A percentile compares a stretch with the other conserved stretches of the same genome.
Conservation (phyloP, 2,113 vertebrate genomes). For the Thryonomys swinderianus region DNA sequence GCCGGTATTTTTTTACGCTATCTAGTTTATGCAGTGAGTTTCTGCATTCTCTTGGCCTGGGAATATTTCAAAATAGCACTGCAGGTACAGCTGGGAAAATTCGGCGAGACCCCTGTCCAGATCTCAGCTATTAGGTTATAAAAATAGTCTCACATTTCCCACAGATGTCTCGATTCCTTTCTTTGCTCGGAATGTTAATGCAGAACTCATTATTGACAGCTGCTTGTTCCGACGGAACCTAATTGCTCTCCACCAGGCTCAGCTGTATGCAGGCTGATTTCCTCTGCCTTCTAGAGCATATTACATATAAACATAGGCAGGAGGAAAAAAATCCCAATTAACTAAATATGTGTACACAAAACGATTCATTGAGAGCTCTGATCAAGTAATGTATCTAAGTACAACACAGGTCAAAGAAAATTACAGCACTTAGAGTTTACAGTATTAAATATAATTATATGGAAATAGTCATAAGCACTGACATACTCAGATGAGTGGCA, state of each 20-base stretch:
- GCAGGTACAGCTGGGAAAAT: constrained; percentile 88
- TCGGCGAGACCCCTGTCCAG: constrained; percentile 84
- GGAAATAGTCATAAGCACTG: constrained; percentile 81
- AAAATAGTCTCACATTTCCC: constrained; percentile 90
- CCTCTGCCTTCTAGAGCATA: constrained; percentile 83
- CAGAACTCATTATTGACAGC: constrained; percentile 90
- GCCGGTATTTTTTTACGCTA: constrained; percentile 62
- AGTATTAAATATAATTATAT: constrained; percentile 84
- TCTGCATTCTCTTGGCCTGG: constrained; percentile 72
- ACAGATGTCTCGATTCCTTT: constrained; percentile 89
- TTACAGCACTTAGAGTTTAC: constrained; percentile 83
- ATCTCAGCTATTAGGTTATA: constrained; percentile 86
- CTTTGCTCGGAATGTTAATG: constrained; percentile 88
- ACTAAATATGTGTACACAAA: constrained; percentile 86
- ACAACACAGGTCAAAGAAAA: constrained; percentile 87
- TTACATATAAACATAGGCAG: constrained; percentile 87
- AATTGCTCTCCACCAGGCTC: constrained; percentile 87
- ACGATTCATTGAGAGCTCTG: constrained; percentile 83
- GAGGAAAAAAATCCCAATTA: constrained; percentile 85
- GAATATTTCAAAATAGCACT: constrained; percentile 82
- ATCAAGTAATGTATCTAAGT: constrained; percentile 86
- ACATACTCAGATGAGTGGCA: constrained; percentile 74
- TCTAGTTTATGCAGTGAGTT: constrained; percentile 82
- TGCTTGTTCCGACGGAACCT: constrained; percentile 88
- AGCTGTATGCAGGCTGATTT: constrained; percentile 87